Base-by-base conservation (phyloP, 2,888 invertebrate species). In the Saturnia pavonia region DNA sequence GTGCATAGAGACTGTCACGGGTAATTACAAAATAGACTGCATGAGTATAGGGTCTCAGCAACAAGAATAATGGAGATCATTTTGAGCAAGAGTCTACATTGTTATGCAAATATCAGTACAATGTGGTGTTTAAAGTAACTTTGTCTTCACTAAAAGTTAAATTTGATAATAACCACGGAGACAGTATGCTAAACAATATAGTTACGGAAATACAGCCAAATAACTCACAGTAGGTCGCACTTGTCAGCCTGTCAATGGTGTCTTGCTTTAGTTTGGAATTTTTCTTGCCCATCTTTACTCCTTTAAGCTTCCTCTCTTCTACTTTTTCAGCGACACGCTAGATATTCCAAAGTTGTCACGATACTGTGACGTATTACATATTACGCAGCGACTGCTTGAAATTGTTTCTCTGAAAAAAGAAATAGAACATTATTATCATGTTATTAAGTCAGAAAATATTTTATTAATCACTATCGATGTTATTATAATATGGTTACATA, bases 241-340 rank as follows among this genome's bases (percentile, higher is more conserved):
- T 97, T 79, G 98, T 98, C 80, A 99, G 96, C 81, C 97, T 96
- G 91, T 98, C 97, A 88, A 99, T 98, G 83, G 98, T 98, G 90
- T 98, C 98, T 91, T 97, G 97, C 95, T 98, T 98, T 92, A 99
- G 96, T 95, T 99, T 99, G 72, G 98, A 98, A 88, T 98, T 98
- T 94, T 98, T 98, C 96, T 98, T 98, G 86, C 98, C 98, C 99
- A 99, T 99, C 83, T 94, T 95, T 60, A 11, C 79, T 80, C 80
- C 82, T 73, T 63, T 73, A 6, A 67, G 76, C 73, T 70, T 72
- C 67, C 77, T 70, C 73, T 71, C 57, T 25, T 27, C 73, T 73
- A 74, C 76, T 74, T 72, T 72, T 73, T 74, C 72, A 70, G 78
- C 83, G 82, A 79, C 78, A 75, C 81, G 81, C 83, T 78, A 77